Evolutionary conservation across 2,797 vertebrate species (phyloP), one percentile per base, ranked within the genome.

Genomic region (Channallabes apus): DNA sequence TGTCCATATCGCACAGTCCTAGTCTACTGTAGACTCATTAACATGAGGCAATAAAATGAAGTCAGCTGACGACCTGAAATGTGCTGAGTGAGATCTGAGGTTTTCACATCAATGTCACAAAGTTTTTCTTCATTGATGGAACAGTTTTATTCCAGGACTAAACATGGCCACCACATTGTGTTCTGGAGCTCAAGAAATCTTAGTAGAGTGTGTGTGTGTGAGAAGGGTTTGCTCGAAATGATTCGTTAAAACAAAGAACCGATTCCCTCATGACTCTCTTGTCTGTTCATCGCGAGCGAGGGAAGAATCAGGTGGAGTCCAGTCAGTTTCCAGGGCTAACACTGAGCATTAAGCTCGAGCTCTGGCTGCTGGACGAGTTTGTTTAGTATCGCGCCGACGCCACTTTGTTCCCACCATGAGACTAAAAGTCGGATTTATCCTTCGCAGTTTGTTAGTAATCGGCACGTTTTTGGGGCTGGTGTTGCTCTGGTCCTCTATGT

Each of bases 401-500:
- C 38, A 29, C 71, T 27, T 41, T 35, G 20, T 1, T 41, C 4
- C 5, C 67, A 95, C 91, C 90, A 99, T 99, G 97, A 96, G 97
- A 92, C 90, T 99, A 86, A 98, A 97, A 93, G 91, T 96, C 20
- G 97, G 97, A 51, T 97, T 98, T 90, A 88, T 98, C 87, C 91
- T 98, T 68, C 96, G 97, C 89, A 97, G 96, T 91, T 82, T 96
- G 88, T 92, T 97, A 84, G 91, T 96, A 82, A 88, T 97, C 82
- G 97, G 96, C 72, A 96, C 96, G 80, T 97, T 98, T 89, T 92
- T 99, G 85, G 96, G 94, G 58, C 90, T 99, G 65, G 91, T 99
- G 87, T 91, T 97, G 83, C 94, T 99, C 85, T 99, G 97, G 97
- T 97, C 96, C 0, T 97, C 95, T 41, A 92, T 98, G 65, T 94